These are phyloP conservation scores for Numenius arquata DNA, from an alignment of 2,113 vertebrate species.

Conservation along the genomic window DNA sequence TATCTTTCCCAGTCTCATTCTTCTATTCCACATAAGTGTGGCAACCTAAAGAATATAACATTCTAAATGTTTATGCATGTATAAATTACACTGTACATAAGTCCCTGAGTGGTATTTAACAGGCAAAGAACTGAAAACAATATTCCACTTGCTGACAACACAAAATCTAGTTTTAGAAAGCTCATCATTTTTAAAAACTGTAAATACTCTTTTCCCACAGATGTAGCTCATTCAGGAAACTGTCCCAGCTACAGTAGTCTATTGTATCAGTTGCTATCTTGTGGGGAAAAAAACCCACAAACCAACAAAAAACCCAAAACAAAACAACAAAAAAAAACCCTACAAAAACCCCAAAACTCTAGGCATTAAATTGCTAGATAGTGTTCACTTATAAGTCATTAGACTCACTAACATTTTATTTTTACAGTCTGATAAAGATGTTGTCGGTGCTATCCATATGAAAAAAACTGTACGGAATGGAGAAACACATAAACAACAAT, in stretches of 20 bases:
- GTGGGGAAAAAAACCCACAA: not conserved
- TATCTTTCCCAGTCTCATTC: constrained; percentile 59
- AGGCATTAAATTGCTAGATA: not conserved
- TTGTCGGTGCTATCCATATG: not conserved
- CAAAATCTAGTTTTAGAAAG: constrained; percentile 64
- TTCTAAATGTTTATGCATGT: constrained; percentile 52
- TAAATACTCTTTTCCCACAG: constrained; percentile 37
- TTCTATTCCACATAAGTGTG: constrained; percentile 40
- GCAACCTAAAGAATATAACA: constrained; percentile 66
- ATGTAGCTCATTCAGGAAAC: not conserved
- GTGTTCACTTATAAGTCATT: not conserved
- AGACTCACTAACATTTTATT: not conserved
- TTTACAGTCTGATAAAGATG: not conserved
- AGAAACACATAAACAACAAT: not conserved
- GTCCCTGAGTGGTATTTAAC: constrained; percentile 66
- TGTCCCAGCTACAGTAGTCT: not conserved
- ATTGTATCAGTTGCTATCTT: not conserved
- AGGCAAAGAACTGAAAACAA: constrained; percentile 68
- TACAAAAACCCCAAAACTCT: too few relatives aligned
- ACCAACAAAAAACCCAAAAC: not conserved
- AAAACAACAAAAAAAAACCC: too few relatives aligned
- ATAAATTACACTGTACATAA: constrained; percentile 59
- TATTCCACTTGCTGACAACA: constrained; percentile 70
- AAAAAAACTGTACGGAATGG: not conserved
- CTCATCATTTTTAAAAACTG: constrained; percentile 37